Evolutionary conservation across 2,888 invertebrate genomes (phyloP), one percentile per base, ranked within the genome.

Genomic region (Clepsis dumicolana): DNA sequence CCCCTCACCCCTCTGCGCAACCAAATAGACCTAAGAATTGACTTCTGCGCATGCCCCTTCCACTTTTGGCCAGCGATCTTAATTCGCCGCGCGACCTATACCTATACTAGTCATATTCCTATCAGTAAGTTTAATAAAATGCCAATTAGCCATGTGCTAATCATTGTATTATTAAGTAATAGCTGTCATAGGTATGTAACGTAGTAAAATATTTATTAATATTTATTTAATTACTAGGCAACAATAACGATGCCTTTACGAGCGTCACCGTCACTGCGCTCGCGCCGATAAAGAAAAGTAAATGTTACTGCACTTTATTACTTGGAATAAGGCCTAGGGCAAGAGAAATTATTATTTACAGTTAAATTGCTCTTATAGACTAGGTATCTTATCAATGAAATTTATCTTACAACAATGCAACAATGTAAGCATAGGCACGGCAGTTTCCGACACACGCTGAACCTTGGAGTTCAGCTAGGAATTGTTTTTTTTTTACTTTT

Each of bases 301-400:
- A 71, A 78, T 78, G 80, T 78, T 74, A 80, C 77, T 80, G 80
- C 74, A 81, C 80, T 83, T 83, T 80, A 75, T 72, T 75, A 48
- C 44, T 18, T 44, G 38, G n/a, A n/a, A n/a, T 29, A 7, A 16
- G 12, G 48, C 53, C 12, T 41, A 62, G n/a, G 38, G n/a, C 27
- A 21, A 27, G 53, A 41, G 27, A 53, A 63, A 54, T 29, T 25
- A 29, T 53, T 63, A 53, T 41, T 35, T 63, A 54, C 32, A 41
- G 63, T 21, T 41, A n/a, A 54, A 63, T 54, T 18, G 25, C 27
- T 25, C 57, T 50, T 50, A 50, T 24, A n/a, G 27, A 44, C n/a
- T 44, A n/a, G n/a, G n/a, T n/a, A 44, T 41, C 24, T 50, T 38
- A 41, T 25, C 27, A 29, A 50, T 54, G 52, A 32, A 65, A n/a